A percentile compares a stretch with the other conserved stretches of the same genome.
phyloP scores from a whole-genome alignment of 2,888 invertebrate species.

The Chymomyza amoena region DNA sequence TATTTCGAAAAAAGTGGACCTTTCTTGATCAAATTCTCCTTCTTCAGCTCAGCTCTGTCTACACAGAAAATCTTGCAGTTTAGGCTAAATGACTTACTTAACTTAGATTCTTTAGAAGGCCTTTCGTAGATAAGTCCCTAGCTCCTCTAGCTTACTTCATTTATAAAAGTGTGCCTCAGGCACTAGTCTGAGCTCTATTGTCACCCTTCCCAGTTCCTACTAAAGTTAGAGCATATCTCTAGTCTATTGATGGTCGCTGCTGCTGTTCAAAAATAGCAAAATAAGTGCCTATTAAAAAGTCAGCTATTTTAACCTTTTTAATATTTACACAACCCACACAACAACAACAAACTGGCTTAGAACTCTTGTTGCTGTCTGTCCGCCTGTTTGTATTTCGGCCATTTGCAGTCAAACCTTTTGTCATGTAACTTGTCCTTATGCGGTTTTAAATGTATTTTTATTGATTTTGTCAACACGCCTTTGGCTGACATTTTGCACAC shows the following conservation, averaged over 20 bases:
- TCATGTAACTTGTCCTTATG: constrained; percentile 39
- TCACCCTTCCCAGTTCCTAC: neutral
- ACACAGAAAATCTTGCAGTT: no score
- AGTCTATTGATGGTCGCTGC: neutral
- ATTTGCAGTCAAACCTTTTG: constrained; percentile 34
- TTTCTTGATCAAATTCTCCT: no score
- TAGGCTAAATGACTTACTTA: no score
- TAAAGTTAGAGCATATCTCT: neutral
- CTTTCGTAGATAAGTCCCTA: no score
- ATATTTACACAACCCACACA: neutral
- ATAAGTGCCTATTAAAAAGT: neutral
- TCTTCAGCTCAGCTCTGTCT: no score
- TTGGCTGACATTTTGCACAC: constrained; percentile 49
- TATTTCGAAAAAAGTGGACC: no score
- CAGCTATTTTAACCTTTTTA: neutral
- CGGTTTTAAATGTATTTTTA: constrained; percentile 56
- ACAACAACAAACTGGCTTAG: neutral
- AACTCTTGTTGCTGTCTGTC: neutral
- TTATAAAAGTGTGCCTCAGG: neutral
- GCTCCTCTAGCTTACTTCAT: no score
- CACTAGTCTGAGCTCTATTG: no score
- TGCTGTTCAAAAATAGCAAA: neutral
- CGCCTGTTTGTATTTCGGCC: neutral
- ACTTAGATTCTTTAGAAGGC: no score
- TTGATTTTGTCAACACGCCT: constrained; percentile 55